phyloP scores from a whole-genome alignment of 2,113 vertebrate genomes.

The Tachysurus vachellii region DNA sequence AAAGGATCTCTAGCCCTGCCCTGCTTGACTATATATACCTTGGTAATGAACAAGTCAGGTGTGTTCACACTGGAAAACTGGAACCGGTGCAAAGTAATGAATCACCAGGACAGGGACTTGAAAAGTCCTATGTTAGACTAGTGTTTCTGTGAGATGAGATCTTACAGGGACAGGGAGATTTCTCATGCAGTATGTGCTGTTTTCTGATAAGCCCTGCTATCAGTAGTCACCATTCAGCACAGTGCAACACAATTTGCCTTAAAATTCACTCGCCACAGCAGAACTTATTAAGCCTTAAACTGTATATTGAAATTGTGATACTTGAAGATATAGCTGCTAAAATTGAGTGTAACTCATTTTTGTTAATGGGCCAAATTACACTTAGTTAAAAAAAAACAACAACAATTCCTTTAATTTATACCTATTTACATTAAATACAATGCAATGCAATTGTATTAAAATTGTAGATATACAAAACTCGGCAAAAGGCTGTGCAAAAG shows the following conservation, averaged over 20 bases:
- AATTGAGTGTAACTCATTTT: not conserved
- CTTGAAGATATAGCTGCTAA: not conserved
- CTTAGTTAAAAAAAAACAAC: not conserved
- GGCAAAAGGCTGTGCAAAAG: no score
- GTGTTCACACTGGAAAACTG: not conserved
- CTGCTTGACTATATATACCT: not conserved
- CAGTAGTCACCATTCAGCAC: not conserved
- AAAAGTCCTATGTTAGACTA: not conserved
- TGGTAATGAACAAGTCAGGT: not conserved
- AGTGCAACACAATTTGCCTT: constrained; percentile 3
- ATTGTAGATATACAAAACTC: no score
- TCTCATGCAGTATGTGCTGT: constrained; percentile 3
- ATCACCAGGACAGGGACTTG: not conserved
- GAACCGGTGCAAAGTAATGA: not conserved
- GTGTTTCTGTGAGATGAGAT: constrained; percentile 21
- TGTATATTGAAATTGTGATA: not conserved
- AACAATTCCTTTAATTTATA: not conserved
- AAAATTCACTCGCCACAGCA: not conserved
- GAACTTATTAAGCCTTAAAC: not conserved
- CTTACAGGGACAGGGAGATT: constrained; percentile 1
- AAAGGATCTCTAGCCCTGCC: not conserved
- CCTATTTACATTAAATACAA: not conserved
- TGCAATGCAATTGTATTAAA: not conserved
- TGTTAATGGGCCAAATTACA: not conserved
- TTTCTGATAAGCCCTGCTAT: constrained; percentile 43